These are phyloP conservation scores for Martes martes DNA, from an alignment of 2,113 vertebrate species.

Conservation along the genomic window DNA sequence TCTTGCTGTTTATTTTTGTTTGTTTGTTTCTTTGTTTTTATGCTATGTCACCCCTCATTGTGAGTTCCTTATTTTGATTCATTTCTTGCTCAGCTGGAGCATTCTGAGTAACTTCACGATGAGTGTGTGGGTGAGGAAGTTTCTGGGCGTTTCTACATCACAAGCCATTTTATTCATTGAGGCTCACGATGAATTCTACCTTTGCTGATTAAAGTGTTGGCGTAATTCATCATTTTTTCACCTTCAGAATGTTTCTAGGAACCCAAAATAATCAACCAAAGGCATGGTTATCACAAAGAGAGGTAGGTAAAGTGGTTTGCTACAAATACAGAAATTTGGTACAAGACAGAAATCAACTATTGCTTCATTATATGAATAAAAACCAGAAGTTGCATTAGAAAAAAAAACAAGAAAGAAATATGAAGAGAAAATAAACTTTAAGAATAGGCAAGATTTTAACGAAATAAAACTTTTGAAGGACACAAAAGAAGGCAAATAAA, in stretches of 20 bases:
- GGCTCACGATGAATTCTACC: background rate
- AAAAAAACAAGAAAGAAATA: background rate
- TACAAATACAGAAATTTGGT: background rate
- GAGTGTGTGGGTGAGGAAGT: background rate
- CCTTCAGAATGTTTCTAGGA: background rate
- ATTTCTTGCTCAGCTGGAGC: background rate
- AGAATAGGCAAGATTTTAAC: background rate
- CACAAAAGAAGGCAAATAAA: background rate
- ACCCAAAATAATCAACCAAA: background rate
- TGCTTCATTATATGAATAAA: background rate
- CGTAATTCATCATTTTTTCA: background rate
- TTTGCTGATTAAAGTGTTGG: background rate
- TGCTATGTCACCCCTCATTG: background rate
- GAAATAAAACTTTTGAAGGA: background rate
- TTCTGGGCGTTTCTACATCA: background rate
- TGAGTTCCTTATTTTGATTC: background rate
- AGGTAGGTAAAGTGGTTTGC: background rate
- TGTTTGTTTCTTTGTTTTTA: background rate
- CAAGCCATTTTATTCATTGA: background rate
- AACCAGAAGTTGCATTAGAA: background rate
- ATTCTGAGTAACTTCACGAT: conserved; percentile 9
- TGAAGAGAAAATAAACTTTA: background rate
- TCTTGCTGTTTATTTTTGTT: background rate
- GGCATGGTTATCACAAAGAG: background rate
- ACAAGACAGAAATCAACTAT: background rate